Evolutionary conservation across 2,888 invertebrate genomes (phyloP), one percentile per base, ranked within the genome.

Genomic region (Tuberolachnus salignus): DNA sequence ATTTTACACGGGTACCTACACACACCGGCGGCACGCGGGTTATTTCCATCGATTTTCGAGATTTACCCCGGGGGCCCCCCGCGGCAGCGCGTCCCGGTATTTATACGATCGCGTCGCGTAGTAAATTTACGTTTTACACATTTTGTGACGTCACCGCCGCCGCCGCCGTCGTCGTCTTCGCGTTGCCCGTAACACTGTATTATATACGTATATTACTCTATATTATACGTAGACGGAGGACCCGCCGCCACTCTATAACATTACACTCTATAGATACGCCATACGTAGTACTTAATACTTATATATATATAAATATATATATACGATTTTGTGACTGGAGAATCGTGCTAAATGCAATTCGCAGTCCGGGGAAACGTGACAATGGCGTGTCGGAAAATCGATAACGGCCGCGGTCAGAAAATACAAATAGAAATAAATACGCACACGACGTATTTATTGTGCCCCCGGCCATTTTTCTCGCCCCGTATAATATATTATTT

Each of bases 291-390:
- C n/a, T n/a, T n/a, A n/a, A n/a, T n/a, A n/a, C n/a, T 34, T 34
- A 4, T 34, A 34, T 34, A 6, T 34, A 34, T 34, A 34, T 34
- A 34, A 6, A 6, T 34, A 34, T 34, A 34, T 34, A 34, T 6
- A 4, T 34, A 34, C 34, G 6, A 6, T 34, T 4, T 21, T 34
- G 61, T 42, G 73, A 64, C 73, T 51, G 53, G 46, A 34, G 63
- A 73, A 73, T 73, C 73, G 73, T 73, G 73, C 73, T 73, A 64
- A 73, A 73, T 73, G 73, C 73, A 61, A 42, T 73, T 63, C 73
- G 53, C 51, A 73, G 63, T 63, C 42, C n/a, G n/a, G 63, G 63
- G 59, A 34, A 51, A 23, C 73, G 73, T 64, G 73, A 73, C 73
- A 19, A 51, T n/a, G 53, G 34, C 6, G 73, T 73, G 73, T 51